Conservation (phyloP, 2,113 vertebrate genomes). For the Ranitomeya variabilis region DNA sequence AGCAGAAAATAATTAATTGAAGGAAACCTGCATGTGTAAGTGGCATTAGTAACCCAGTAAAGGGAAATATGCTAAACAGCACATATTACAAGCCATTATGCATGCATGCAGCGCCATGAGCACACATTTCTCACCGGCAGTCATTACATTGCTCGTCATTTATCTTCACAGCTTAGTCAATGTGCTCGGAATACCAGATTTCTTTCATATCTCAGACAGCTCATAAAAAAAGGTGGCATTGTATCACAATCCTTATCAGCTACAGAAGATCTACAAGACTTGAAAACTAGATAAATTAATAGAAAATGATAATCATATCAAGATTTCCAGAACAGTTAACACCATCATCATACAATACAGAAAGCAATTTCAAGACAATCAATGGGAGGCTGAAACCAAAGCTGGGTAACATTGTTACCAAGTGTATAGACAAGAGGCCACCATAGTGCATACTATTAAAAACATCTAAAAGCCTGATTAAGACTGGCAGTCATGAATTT, state of each 20-base stretch:
- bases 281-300: not conserved
- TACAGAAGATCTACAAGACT: not conserved
- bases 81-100: slow-evolving; percentile 31
- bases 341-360: no score
- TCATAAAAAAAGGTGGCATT: not conserved
- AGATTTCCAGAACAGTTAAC: no score
- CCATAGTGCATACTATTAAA: no score
- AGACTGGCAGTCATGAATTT: no score
- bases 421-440: no score
- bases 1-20: not conserved
- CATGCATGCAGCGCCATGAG: slow-evolving; percentile 2
- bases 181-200: slow-evolving; percentile 29
- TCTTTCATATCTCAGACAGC: not conserved
- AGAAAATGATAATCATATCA: no score
- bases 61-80: not conserved
- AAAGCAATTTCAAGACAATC: no score
- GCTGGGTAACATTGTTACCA: no score
- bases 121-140: not conserved
- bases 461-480: no score
- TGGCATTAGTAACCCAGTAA: slow-evolving; percentile 19
- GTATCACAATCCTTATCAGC: not conserved
- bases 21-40: not conserved
- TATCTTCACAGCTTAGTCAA: slow-evolving; percentile 10
- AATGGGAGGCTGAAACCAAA: no score
- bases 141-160: slow-evolving; percentile 36